Conservation (phyloP, 1,140 invertebrate species). For the Achatina immaculata region DNA sequence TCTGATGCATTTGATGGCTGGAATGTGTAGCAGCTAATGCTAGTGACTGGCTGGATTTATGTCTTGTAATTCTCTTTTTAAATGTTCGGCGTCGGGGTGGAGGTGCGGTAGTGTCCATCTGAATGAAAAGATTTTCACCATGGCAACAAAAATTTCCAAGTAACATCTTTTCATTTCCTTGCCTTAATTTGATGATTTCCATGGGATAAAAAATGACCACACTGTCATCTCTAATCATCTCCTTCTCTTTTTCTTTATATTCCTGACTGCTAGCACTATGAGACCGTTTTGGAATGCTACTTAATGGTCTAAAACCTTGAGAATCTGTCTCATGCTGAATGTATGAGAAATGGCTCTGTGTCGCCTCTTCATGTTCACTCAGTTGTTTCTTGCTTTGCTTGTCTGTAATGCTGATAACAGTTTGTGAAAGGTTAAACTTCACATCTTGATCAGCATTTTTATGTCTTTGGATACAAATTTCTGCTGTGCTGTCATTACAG, state of each 20-base stretch:
- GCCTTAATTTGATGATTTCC: constrained; percentile 68
- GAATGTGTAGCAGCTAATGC: background rate
- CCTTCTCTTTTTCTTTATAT: constrained; percentile 54
- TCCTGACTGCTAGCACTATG: constrained; percentile 57
- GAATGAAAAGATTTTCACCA: constrained; percentile 76
- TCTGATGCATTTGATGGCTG: background rate
- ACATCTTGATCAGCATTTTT: constrained; percentile 47
- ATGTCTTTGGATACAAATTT: constrained; percentile 1
- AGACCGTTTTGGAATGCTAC: constrained; percentile 53
- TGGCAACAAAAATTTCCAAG: constrained; percentile 75
- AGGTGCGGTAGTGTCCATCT: constrained; percentile 78
- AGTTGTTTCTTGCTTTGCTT: constrained; percentile 12
- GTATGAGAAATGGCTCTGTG: background rate
- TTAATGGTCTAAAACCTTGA: constrained; percentile 64
- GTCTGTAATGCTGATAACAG: constrained; percentile 65
- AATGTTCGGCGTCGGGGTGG: constrained; percentile 68
- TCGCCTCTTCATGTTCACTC: background rate
- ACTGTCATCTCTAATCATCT: constrained; percentile 51
- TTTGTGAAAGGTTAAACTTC: no score
- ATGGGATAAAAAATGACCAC: constrained; percentile 62
- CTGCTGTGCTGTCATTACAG: constrained; percentile 60
- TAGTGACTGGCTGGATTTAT: constrained; percentile 28
- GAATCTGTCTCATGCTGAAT: constrained; percentile 65
- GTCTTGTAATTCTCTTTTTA: constrained; percentile 61
- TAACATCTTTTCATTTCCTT: constrained; percentile 73